These are phyloP conservation scores for Pandemis heparana DNA, from an alignment of 2,888 invertebrate genomes.

Conservation along the genomic window DNA sequence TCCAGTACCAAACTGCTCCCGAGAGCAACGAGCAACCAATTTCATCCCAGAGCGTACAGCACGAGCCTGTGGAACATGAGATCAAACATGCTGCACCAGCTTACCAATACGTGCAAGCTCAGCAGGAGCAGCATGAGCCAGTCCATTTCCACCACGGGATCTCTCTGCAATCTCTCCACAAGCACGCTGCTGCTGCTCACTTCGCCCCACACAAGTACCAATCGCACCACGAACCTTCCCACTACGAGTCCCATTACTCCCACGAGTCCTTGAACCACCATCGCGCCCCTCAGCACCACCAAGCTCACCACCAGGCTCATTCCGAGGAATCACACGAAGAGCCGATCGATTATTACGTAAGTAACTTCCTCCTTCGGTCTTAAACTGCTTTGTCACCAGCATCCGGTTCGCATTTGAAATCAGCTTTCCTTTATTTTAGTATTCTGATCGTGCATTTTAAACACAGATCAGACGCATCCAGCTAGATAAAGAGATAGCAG, in stretches of 20 bases:
- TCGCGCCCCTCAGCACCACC: conserved; percentile 51
- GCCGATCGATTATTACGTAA: conserved; percentile 81
- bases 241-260: conserved; percentile 51
- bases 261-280: conserved; percentile 52
- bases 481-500: conserved; percentile 51
- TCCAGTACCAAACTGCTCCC: conserved; percentile 51
- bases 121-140: conserved; percentile 20
- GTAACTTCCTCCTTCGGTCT: conserved; percentile 52
- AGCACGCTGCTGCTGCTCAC: conserved; percentile 48
- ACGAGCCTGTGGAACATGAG: conserved; percentile 44
- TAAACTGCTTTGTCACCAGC: conserved; percentile 54
- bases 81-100: conserved; percentile 35
- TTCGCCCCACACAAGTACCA: conserved; percentile 58
- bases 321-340: conserved; percentile 68
- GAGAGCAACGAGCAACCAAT: conserved; percentile 58
- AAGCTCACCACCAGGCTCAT: conserved; percentile 57
- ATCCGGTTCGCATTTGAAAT: conserved; percentile 61
- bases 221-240: conserved; percentile 51
- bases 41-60: conserved; percentile 65
- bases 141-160: conserved; percentile 38
- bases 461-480: conserved; percentile 53
- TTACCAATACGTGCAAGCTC: conserved; percentile 17
- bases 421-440: conserved; percentile 75
- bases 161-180: conserved; percentile 30
- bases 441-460: conserved; percentile 52